Conservation (phyloP, 2,888 invertebrate species). For the Eristalinus sepulchralis region DNA sequence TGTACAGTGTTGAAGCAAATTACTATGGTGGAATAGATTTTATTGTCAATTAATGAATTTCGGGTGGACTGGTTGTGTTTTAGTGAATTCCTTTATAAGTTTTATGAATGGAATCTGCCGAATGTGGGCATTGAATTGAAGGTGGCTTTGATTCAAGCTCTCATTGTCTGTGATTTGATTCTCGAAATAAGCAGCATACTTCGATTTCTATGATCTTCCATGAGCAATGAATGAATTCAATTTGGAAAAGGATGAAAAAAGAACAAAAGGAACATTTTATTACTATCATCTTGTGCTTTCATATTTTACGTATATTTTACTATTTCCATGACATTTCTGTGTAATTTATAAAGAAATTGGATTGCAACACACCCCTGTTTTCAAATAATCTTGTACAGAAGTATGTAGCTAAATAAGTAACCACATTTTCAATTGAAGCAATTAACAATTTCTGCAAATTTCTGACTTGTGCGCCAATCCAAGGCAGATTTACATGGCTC, state of each 20-base stretch:
- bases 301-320: too few relatives aligned
- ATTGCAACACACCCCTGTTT: too few relatives aligned
- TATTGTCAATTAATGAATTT: constrained; percentile 55
- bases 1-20: constrained; percentile 30
- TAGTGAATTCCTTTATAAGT: constrained; percentile 29
- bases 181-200: neutral
- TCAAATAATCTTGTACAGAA: too few relatives aligned
- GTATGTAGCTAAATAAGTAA: too few relatives aligned
- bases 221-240: neutral
- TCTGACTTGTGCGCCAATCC: too few relatives aligned
- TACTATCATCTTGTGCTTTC: too few relatives aligned
- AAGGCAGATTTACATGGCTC: too few relatives aligned
- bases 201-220: neutral
- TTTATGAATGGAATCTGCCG: constrained; percentile 32
- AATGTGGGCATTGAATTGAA: constrained; percentile 16
- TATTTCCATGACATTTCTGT: too few relatives aligned
- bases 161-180: neutral
- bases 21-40: constrained; percentile 31
- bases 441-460: too few relatives aligned
- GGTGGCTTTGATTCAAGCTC: neutral
- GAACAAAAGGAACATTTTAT: neutral
- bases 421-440: too few relatives aligned
- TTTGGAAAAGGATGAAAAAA: neutral
- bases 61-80: constrained; percentile 22
- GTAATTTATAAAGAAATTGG: too few relatives aligned